Conservation (phyloP, 1,140 invertebrate species). For the Lethrus apterus region DNA sequence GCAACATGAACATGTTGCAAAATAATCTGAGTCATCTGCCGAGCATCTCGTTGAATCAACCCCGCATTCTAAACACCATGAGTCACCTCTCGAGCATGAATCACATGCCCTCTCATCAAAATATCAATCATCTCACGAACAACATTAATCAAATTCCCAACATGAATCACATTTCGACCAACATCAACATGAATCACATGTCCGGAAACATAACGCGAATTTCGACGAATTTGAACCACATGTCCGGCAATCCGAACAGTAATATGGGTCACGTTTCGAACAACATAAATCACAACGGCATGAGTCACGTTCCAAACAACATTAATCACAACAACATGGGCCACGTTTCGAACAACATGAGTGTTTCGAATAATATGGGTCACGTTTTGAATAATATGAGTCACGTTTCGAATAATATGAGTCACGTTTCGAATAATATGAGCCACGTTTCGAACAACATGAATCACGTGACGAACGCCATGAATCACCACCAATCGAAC, state of each 20-base stretch:
- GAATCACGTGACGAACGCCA: slow-evolving; percentile 1
- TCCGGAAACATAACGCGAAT: no score
- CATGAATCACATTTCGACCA: no score
- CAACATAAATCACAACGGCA: slow-evolving; percentile 3
- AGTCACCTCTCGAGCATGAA: slow-evolving; percentile 7
- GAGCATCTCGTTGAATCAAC: neutral
- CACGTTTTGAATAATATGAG: no score
- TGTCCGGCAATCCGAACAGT: no score
- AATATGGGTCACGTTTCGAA: neutral
- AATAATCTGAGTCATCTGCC: neutral
- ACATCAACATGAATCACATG: no score
- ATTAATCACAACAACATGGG: no score
- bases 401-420: neutral
- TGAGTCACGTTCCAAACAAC: no score
- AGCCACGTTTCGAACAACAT: slow-evolving; percentile 4
- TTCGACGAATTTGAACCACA: neutral
- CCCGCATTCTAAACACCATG: slow-evolving; percentile 1
- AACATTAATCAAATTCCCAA: no score
- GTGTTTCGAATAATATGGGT: no score
- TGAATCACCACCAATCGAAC: slow-evolving; percentile 4
- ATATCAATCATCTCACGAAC: no score
- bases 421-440: neutral
- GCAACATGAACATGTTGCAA: slow-evolving; percentile 1
- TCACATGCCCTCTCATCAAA: neutral
- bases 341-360: no score